These are phyloP conservation scores for Hafferia zeledoni DNA, from an alignment of 2,797 vertebrate genomes.

Conservation along the genomic window DNA sequence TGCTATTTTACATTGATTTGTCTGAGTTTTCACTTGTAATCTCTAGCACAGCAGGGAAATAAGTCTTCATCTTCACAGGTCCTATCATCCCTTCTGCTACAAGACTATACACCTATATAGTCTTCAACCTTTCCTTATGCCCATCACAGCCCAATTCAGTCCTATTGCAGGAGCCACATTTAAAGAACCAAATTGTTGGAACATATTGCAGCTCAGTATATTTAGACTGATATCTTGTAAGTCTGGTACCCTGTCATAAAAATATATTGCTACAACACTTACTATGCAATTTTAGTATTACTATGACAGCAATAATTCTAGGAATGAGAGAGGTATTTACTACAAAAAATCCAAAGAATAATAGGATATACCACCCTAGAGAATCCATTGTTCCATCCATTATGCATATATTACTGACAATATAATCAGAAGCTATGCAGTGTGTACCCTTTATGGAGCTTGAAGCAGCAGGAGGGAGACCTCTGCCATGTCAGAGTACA, in stretches of 20 bases:
- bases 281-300: background rate
- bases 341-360: constrained; percentile 20
- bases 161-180: background rate
- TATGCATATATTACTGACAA: background rate
- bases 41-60: background rate
- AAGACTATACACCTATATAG: background rate
- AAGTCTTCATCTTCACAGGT: background rate
- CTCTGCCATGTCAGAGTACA: background rate
- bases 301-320: constrained; percentile 6
- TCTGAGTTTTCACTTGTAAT: background rate
- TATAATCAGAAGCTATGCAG: background rate
- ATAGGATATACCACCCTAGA: background rate
- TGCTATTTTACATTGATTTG: background rate
- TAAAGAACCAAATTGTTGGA: background rate
- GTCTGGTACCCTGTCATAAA: background rate
- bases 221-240: background rate
- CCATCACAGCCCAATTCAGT: background rate
- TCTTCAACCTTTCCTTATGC: background rate
- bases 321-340: background rate
- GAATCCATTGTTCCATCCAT: background rate
- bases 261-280: background rate
- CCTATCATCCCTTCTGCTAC: background rate
- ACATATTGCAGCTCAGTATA: background rate
- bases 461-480: background rate
- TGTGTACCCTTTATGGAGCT: background rate